Percentiles rank a stretch among this genome's conserved stretches.
Conservation (phyloP, 2,888 invertebrate species). For the Phyllotreta striolata region DNA sequence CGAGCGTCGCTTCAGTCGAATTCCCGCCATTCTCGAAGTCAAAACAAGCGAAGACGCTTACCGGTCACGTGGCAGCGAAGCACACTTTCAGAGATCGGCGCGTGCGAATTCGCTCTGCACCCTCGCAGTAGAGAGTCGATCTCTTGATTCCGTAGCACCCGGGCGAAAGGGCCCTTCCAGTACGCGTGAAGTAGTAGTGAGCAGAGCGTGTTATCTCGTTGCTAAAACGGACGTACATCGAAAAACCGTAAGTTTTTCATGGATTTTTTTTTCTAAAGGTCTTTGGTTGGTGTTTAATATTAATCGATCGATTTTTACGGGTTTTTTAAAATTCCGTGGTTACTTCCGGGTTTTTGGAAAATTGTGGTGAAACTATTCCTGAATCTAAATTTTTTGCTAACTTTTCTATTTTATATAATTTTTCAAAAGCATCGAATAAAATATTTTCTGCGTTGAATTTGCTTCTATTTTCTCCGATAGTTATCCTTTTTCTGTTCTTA, state of each 20-base stretch:
- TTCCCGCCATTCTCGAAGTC: conserved; percentile 57
- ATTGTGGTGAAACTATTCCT: no score
- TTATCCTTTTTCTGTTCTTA: no score
- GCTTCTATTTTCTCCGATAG: no score
- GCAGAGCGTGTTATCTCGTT: conserved; percentile 28
- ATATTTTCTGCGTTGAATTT: no score
- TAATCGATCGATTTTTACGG: neutral
- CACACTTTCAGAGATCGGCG: conserved; percentile 50
- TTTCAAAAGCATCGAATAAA: no score
- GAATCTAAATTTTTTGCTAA: no score
- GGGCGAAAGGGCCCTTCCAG: conserved; percentile 31
- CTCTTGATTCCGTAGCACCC: conserved; percentile 41
- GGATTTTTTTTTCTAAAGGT: neutral
- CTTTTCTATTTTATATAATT: no score
- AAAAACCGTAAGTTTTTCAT: conserved; percentile 31
- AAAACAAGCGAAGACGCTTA: conserved; percentile 60
- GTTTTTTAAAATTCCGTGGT: no score
- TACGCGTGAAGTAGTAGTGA: conserved; percentile 31
- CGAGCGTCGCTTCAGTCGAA: conserved; percentile 47
- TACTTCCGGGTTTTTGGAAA: no score
- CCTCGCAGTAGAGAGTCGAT: conserved; percentile 35
- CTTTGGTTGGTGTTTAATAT: neutral
- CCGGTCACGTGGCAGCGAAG: conserved; percentile 35
- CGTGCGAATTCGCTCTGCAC: conserved; percentile 51
- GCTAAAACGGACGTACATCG: conserved; percentile 30